A percentile compares a stretch with the other conserved stretches of the same genome.
Evolutionary conservation across 2,797 vertebrate genomes (phyloP).

Genomic region (Parambassis ranga): DNA sequence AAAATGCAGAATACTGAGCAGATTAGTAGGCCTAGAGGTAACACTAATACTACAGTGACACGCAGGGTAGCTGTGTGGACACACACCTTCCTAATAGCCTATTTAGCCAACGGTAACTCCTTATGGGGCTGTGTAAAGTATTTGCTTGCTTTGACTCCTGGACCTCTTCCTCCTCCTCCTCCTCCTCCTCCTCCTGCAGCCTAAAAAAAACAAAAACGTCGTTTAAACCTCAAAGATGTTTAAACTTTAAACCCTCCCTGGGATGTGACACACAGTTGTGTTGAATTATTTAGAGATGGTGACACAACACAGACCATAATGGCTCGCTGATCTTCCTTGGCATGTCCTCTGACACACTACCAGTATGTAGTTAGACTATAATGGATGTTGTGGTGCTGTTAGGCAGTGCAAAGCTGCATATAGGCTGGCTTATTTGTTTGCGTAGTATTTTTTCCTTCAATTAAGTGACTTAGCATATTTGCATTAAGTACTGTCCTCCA

Average conservation of each 20-base stretch:
- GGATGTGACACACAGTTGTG: constrained; percentile 60
- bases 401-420: constrained; percentile 73
- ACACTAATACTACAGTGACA: constrained; percentile 6
- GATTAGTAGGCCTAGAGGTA: constrained; percentile 25
- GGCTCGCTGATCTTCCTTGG: constrained; percentile 67
- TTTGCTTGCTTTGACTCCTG: constrained; percentile 68
- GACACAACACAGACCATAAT: constrained; percentile 53
- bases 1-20: constrained; percentile 58
- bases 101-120: constrained; percentile 44
- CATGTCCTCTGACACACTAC: constrained; percentile 74
- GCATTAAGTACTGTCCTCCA: constrained; percentile 66
- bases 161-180: constrained; percentile 36
- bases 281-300: constrained; percentile 63
- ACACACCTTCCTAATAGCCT: constrained; percentile 39
- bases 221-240: constrained; percentile 59
- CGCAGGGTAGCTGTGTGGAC: constrained; percentile 32
- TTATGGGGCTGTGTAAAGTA: constrained; percentile 58
- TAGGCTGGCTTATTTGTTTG: constrained; percentile 74
- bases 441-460: constrained; percentile 68
- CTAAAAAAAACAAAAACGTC: constrained; percentile 12
- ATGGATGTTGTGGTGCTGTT: constrained; percentile 77
- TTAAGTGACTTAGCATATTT: constrained; percentile 72
- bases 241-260: constrained; percentile 56
- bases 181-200: constrained; percentile 14
- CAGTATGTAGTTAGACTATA: constrained; percentile 73